Evolutionary conservation across 2,797 vertebrate species (phyloP), one percentile per base, ranked within the genome.

Genomic region (Triplophysa bombifrons): DNA sequence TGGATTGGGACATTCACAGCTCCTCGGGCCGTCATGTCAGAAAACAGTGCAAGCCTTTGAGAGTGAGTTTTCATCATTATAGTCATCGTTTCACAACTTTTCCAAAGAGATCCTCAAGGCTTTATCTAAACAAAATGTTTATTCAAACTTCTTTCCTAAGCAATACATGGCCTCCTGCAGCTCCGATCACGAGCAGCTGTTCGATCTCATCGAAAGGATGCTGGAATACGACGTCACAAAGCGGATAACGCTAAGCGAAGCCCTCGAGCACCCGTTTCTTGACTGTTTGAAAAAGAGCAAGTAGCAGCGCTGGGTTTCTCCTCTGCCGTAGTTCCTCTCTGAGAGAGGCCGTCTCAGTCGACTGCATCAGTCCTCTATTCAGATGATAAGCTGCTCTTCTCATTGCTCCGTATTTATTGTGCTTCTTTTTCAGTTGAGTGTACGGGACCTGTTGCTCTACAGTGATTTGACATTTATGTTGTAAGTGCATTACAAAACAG

Each of bases 301-400:
- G 38, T 72, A 80, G 63, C 46, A 58, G 51, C 0, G 4, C 14
- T 80, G 17, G 10, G 17, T 30, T 41, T n/a, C 14, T 34, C n/a
- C 34, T 27, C 10, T 64, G 34, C 48, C 56, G 9, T 44, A 7
- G 34, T 58, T 86, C 84, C 85, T 91, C 89, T 93, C 84, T 66
- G 79, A 68, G 88, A 94, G 89, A 91, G 89, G 84, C 86, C 50
- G 11, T 27, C 58, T 61, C 78, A 75, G 80, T 63, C 50, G 92
- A 92, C 97, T 98, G 96, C 88, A 96, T 97, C 96, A 97, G 96
- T 97, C 95, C 89, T 72, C 41, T 81, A 83, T 83, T n/a, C 50
- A 4, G 19, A 75, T 76, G 84, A 82, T 41, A 83, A 80, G 67
- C 38, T 83, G 61, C 44, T 56, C 20, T 44, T 20, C 56, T 55